These are phyloP conservation scores for Phoenicopterus ruber DNA, from an alignment of 2,113 vertebrate species.

Conservation along the genomic window DNA sequence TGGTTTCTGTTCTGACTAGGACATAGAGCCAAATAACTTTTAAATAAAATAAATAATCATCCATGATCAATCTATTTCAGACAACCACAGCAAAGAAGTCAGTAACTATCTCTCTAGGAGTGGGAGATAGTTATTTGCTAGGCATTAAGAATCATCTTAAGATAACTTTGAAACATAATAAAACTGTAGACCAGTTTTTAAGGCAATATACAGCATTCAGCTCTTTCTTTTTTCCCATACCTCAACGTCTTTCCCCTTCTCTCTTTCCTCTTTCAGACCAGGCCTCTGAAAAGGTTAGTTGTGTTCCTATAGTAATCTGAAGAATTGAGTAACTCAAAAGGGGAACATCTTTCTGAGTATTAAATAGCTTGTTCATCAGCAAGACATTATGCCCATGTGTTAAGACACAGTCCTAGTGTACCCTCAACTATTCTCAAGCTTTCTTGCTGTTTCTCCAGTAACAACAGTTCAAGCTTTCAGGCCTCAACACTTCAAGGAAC, in stretches of 20 bases:
- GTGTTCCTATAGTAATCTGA: background rate
- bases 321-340: background rate
- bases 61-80: background rate
- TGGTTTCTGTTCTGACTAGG: background rate
- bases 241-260: background rate
- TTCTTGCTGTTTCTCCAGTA: background rate
- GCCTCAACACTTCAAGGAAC: background rate
- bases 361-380: background rate
- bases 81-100: background rate
- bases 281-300: background rate
- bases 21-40: background rate
- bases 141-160: background rate
- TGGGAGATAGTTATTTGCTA: background rate
- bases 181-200: background rate
- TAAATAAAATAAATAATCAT: background rate
- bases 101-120: background rate
- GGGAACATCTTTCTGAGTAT: background rate
- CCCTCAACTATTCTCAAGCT: background rate
- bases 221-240: background rate
- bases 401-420: background rate
- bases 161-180: background rate
- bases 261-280: background rate
- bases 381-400: background rate
- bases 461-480: background rate
- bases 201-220: background rate